Evolutionary conservation across 2,113 vertebrate genomes (phyloP).

Genomic region (Pionites leucogaster): DNA sequence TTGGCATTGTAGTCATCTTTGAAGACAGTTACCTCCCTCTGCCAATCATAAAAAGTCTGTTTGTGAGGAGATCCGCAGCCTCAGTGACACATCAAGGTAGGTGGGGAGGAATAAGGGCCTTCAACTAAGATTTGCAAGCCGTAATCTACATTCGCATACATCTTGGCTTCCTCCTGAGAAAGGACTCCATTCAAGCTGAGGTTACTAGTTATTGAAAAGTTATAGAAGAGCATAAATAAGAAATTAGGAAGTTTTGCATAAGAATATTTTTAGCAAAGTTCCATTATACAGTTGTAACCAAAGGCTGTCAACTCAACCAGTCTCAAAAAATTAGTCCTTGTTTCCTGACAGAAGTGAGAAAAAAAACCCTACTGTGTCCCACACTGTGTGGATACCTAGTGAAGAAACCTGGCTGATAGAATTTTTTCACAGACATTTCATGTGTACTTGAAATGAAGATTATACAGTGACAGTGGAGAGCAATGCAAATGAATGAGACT

Average conservation of each 20-base stretch:
- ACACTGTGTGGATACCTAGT: background rate
- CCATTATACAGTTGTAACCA: background rate
- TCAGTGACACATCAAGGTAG: background rate
- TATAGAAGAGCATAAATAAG: background rate
- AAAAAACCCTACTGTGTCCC: rapidly evolving
- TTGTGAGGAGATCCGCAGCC: background rate
- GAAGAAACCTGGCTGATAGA: background rate
- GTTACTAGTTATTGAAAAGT: background rate
- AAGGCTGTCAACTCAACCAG: background rate
- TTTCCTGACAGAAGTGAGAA: background rate
- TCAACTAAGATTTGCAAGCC: background rate
- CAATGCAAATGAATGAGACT: background rate
- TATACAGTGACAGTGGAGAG: background rate
- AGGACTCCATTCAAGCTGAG: background rate
- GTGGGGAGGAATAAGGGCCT: background rate
- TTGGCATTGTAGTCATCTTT: background rate
- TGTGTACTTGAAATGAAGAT: background rate
- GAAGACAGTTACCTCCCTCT: background rate
- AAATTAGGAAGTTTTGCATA: background rate
- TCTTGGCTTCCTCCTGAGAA: background rate
- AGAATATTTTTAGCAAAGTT: background rate
- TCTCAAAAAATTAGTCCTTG: background rate
- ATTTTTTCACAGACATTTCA: background rate
- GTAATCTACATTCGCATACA: rapidly evolving
- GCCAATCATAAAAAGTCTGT: background rate